Percentiles rank a stretch among this genome's conserved stretches.
phyloP scores from a whole-genome alignment of 2,113 vertebrate species.

The Rhineura floridana region DNA sequence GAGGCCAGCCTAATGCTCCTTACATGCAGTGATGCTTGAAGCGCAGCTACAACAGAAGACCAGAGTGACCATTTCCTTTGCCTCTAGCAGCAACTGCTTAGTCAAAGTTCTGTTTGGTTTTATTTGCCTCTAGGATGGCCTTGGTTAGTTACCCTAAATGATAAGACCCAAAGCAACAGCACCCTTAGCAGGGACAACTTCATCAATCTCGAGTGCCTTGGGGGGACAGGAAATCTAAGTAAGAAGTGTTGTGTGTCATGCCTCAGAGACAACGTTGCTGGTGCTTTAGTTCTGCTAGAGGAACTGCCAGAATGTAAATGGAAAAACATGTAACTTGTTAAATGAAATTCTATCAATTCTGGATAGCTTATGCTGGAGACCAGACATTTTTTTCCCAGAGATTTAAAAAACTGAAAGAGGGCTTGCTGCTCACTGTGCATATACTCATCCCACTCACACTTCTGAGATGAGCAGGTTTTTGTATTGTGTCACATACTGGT shows the following conservation, averaged over 20 bases:
- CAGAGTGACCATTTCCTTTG: slow-evolving; percentile 56
- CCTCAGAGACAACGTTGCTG: background rate
- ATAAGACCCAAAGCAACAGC: slow-evolving; percentile 47
- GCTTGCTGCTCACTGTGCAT: background rate
- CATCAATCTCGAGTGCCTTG: slow-evolving; percentile 34
- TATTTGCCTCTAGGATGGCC: slow-evolving; percentile 63
- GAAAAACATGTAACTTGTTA: background rate
- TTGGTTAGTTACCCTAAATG: slow-evolving; percentile 53
- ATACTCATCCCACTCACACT: background rate
- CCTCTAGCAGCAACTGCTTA: slow-evolving; percentile 58
- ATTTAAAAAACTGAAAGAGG: background rate
- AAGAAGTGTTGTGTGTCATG: slow-evolving; percentile 13
- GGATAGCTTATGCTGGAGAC: background rate
- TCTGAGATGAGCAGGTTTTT: background rate
- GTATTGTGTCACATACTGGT: background rate
- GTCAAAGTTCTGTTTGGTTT: slow-evolving; percentile 62
- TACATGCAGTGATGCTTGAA: slow-evolving; percentile 52
- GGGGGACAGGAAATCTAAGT: slow-evolving; percentile 32
- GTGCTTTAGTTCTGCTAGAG: slow-evolving; percentile 14
- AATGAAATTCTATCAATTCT: background rate
- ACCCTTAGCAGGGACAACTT: slow-evolving; percentile 29
- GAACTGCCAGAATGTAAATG: slow-evolving; percentile 35
- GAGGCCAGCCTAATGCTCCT: slow-evolving; percentile 53
- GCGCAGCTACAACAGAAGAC: slow-evolving; percentile 59
- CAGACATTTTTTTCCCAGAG: background rate